Conservation (phyloP, 1,140 invertebrate species). For the Odontomachus brunneus region DNA sequence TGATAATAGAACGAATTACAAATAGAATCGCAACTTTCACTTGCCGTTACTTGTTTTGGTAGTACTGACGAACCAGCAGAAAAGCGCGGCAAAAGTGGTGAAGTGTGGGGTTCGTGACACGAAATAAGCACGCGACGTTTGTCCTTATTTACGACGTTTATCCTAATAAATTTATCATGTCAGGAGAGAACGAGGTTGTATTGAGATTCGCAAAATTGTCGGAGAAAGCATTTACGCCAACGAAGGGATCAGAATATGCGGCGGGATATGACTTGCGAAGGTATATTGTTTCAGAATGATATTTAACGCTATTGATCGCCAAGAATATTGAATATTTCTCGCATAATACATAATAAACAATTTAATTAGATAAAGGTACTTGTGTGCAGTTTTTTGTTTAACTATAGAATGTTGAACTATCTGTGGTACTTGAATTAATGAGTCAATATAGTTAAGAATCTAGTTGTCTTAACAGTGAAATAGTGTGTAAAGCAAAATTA, state of each 20-base stretch:
- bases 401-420: neutral
- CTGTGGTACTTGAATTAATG: neutral
- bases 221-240: constrained; percentile 92
- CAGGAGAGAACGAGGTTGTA: constrained; percentile 62
- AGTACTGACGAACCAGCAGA: neutral
- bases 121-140: neutral
- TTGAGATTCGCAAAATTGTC: constrained; percentile 92
- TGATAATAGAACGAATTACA: no score
- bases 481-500: neutral
- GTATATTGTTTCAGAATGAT: constrained; percentile 74
- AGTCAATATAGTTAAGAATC: neutral
- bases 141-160: no score
- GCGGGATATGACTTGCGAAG: constrained; percentile 97
- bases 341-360: neutral
- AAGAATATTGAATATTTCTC: neutral
- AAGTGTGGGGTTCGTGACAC: neutral
- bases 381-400: neutral
- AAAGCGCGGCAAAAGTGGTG: constrained; percentile 2
- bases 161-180: constrained; percentile 41
- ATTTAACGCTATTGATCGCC: neutral
- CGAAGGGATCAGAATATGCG: constrained; percentile 93
- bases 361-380: neutral
- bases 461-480: neutral
- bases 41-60: neutral
- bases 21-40: neutral